These are phyloP conservation scores for Characodon lateralis DNA, from an alignment of 2,797 vertebrate species.

Conservation along the genomic window DNA sequence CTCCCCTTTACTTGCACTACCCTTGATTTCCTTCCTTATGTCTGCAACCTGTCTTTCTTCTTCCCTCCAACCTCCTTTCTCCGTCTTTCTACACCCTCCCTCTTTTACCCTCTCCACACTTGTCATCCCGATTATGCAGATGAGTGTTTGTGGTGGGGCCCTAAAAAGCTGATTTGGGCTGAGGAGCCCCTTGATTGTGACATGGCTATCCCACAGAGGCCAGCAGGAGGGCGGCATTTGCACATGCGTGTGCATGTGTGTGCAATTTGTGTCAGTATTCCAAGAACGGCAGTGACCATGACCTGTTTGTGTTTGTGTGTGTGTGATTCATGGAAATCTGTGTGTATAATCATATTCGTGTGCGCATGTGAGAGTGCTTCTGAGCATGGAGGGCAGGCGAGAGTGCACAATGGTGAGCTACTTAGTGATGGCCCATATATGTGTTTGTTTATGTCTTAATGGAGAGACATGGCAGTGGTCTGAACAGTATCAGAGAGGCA, in stretches of 20 bases:
- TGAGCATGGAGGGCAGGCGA: conserved; percentile 34
- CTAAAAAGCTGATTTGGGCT: conserved; percentile 83
- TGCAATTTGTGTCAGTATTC: not conserved
- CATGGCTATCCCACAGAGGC: conserved; percentile 80
- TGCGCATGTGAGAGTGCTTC: conserved; percentile 17
- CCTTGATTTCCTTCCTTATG: conserved; percentile 12
- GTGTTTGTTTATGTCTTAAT: conserved; percentile 50
- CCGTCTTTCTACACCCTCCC: conserved; percentile 22
- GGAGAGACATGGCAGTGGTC: conserved; percentile 39
- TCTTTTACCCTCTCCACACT: conserved; percentile 82
- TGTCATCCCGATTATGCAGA: conserved; percentile 86
- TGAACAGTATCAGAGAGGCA: conserved; percentile 32
- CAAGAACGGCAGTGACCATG: not conserved
- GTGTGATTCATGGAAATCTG: conserved; percentile 9
- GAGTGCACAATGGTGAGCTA: conserved; percentile 59
- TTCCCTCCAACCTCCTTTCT: conserved; percentile 15
- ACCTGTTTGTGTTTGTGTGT: conserved; percentile 23
- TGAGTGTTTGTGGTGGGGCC: conserved; percentile 72
- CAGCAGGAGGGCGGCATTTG: conserved; percentile 65
- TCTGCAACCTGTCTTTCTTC: conserved; percentile 11
- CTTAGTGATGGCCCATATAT: conserved; percentile 55
- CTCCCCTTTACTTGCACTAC: not conserved
- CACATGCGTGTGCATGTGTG: conserved; percentile 40
- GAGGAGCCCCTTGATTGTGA: conserved; percentile 77
- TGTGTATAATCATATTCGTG: conserved; percentile 3